Base-by-base conservation (phyloP, 2,113 vertebrate genomes). In the Anoura caudifer region DNA sequence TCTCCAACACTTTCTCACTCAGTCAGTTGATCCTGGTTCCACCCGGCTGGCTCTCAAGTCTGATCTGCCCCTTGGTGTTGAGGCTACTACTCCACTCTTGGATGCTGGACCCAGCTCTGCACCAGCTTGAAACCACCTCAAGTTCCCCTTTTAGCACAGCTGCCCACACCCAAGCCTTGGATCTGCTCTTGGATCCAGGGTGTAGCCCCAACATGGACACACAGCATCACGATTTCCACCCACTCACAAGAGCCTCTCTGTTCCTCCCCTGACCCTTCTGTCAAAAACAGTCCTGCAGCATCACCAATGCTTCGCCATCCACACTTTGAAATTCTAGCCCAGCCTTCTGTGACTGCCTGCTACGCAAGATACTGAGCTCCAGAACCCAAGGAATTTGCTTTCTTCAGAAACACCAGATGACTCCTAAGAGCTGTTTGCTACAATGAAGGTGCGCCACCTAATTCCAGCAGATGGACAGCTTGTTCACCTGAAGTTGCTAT, bases 381-480 rank as follows among this genome's bases (percentile, higher is more conserved):
- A 47, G 80, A 65, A 19, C 4, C 19, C 65, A 96, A 77, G 52
- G 41, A 28, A 47, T 67, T 26, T 47, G 26, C 38, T 91, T 76
- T 47, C 77, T 82, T 82, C 86, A 88, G 77, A 81, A 95, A 95
- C 72, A 36, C 10, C 67, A 59, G 75, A 80, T 76, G 65, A 80
- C 80, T 56, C 73, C 50, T 17, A 77, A 85, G 50, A 81, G 65
- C n/a, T 50, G 45, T 56, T 28, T 80, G 76, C n/a, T 41, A 26
- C 87, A 76, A 26, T 6, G 73, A 89, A 84, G 54, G 61, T 13
- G 19, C 13, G 14, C 33, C 33, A 15, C 19, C 3, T 16, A 13
- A 33, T 22, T 86, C 77, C 47, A 41, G 52, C 80, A 33, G 12
- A 15, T 1, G 16, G 82, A 70, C 15, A 70, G 59, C 24, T 80